Conservation (phyloP, 2,113 vertebrate species). For the Cyanoramphus novaezelandiae region DNA sequence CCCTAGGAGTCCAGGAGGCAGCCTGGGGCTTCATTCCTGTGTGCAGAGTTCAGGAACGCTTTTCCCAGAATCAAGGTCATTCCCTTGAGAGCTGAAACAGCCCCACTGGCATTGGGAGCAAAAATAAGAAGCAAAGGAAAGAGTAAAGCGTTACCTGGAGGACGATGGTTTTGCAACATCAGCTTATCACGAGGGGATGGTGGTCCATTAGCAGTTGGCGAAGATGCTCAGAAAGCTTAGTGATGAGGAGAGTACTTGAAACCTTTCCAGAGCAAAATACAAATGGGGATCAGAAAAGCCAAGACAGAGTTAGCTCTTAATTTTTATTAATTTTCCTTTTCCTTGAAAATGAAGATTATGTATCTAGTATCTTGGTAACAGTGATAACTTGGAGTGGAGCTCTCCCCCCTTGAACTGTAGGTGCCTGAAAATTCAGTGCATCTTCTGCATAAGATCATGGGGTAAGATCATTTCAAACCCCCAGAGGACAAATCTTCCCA, state of each 20-base stretch:
- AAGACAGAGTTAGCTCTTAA: background rate
- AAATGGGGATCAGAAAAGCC: background rate
- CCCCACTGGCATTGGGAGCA: background rate
- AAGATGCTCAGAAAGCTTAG: background rate
- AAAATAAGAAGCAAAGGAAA: background rate
- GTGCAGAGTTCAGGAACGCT: background rate
- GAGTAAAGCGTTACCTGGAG: background rate
- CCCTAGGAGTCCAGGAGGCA: background rate
- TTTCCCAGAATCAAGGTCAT: conserved; percentile 2
- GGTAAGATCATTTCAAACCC: background rate
- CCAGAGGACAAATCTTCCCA: background rate
- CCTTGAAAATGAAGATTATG: background rate
- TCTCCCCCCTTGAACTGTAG: conserved; percentile 15
- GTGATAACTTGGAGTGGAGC: background rate
- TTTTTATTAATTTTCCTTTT: background rate
- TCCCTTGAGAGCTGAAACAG: background rate
- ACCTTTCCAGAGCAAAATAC: conserved; percentile 4
- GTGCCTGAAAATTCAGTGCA: background rate
- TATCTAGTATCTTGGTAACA: background rate
- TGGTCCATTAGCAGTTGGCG: background rate
- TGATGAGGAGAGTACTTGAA: background rate
- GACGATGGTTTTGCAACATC: background rate
- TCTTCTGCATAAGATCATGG: background rate
- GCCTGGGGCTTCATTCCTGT: conserved; percentile 45
- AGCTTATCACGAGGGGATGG: background rate